phyloP scores from a whole-genome alignment of 1,140 invertebrate species.

The Zaprionus tsacasi region DNA sequence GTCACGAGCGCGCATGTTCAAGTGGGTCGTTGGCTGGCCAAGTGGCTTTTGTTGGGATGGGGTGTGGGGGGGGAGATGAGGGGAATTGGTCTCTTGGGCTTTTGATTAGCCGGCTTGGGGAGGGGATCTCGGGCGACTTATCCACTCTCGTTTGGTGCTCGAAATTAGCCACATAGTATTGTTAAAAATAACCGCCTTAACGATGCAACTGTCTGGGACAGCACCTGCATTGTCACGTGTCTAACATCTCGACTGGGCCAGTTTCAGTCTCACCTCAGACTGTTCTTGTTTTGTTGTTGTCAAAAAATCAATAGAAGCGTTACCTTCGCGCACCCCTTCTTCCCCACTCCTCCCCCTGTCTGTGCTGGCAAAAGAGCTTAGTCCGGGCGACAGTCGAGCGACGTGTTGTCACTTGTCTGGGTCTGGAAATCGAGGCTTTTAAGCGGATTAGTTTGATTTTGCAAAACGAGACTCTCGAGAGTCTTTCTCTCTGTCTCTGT shows the following conservation, averaged over 20 bases:
- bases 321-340: neutral
- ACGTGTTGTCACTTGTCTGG: slow-evolving; percentile 45
- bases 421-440: slow-evolving; percentile 66
- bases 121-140: slow-evolving; percentile 42
- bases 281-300: slow-evolving; percentile 3
- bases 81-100: slow-evolving; percentile 6
- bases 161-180: slow-evolving; percentile 40
- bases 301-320: slow-evolving; percentile 63
- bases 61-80: slow-evolving; percentile 5
- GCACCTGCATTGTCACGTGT: slow-evolving; percentile 62
- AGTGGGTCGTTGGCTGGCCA: slow-evolving; percentile 58
- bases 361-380: slow-evolving; percentile 39
- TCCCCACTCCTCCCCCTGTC: slow-evolving; percentile 23
- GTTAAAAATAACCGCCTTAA: slow-evolving; percentile 35
- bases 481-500: slow-evolving; percentile 16
- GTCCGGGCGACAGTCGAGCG: slow-evolving; percentile 39
- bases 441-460: slow-evolving; percentile 80
- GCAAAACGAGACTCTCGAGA: slow-evolving; percentile 47
- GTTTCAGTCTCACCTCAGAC: slow-evolving; percentile 45
- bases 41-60: neutral
- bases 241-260: slow-evolving; percentile 30
- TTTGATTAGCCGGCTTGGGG: slow-evolving; percentile 29
- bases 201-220: neutral
- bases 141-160: slow-evolving; percentile 47
- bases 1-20: slow-evolving; percentile 80